Evolutionary conservation across 2,797 vertebrate species (phyloP).

Genomic region (Kryptopterus vitreolus): DNA sequence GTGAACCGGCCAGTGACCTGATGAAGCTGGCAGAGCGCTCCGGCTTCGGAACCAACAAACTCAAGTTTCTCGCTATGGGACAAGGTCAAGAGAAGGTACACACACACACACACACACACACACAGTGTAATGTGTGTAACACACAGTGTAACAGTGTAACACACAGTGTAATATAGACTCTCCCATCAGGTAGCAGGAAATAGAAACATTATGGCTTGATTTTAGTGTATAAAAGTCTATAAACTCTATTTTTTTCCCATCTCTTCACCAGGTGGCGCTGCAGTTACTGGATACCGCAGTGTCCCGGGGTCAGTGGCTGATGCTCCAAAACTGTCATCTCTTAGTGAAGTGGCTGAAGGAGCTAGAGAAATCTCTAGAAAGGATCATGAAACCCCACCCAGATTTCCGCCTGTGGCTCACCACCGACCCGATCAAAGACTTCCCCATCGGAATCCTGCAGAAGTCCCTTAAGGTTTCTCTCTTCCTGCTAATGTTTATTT

Average conservation of each 20-base stretch:
- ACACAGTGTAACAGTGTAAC: neutral
- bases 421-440: constrained; percentile 88
- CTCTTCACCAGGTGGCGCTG: constrained; percentile 79
- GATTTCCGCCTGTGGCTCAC: constrained; percentile 95
- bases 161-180: neutral
- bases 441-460: constrained; percentile 92
- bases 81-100: constrained; percentile 94
- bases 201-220: neutral
- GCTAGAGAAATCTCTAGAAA: constrained; percentile 90
- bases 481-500: too few species aligned
- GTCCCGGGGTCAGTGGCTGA: constrained; percentile 87
- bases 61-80: constrained; percentile 95
- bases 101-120: neutral
- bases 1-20: constrained; percentile 89
- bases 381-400: constrained; percentile 82
- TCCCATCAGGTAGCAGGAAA: neutral
- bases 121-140: too few species aligned
- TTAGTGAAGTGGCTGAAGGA: constrained; percentile 90
- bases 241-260: neutral
- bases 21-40: constrained; percentile 87
- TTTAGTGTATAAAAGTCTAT: neutral
- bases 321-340: constrained; percentile 97
- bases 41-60: constrained; percentile 82
- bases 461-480: constrained; percentile 86
- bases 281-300: constrained; percentile 83